Evolutionary conservation across 2,797 vertebrate species (phyloP), one percentile per base, ranked within the genome.

Genomic region (Bradypodion pumilum): DNA sequence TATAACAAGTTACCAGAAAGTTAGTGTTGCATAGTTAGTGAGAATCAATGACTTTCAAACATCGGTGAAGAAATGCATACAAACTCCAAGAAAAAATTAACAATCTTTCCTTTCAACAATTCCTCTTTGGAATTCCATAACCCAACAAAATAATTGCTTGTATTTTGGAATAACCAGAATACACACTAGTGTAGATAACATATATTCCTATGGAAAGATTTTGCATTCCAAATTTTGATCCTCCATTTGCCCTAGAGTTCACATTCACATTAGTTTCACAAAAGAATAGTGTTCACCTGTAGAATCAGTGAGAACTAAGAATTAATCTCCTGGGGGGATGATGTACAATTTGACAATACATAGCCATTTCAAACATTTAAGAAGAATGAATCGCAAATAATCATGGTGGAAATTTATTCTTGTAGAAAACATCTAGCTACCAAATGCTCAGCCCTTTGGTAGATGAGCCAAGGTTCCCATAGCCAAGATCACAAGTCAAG

Each of bases 141-240:
- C 4, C 12, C 49, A 68, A 65, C 62, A 5, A 63, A 52, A 65
- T 16, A 46, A 52, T 74, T 87, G 29, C 72, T 63, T 78, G 0
- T 63, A 59, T 4, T 77, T 86, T 66, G 62, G 40, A 73, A 44
- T 29, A 75, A 72, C 60, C 74, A 82, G 1, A 82, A 76, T 66
- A 85, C 46, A 21, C 80, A 5, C 78, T 85, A 78, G 1, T 73
- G 65, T 2, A 85, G 76, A 1, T 66, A 32, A 79, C 3, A 37
- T 8, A 63, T 65, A 62, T 44, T 42, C 52, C 37, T 2, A 77
- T 73, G 2, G 32, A 76, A 72, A 70, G 59, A 0, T 66, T n/a
- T 65, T 72, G 23, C 32, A 52, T 68, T 63, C 52, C 56, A 37
- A 42, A 4, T 23, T 6, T 56, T 59, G 32, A 9, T 10, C n/a